These are phyloP conservation scores for Potamilus streckersoni DNA, from an alignment of 1,140 invertebrate species.

Conservation along the genomic window DNA sequence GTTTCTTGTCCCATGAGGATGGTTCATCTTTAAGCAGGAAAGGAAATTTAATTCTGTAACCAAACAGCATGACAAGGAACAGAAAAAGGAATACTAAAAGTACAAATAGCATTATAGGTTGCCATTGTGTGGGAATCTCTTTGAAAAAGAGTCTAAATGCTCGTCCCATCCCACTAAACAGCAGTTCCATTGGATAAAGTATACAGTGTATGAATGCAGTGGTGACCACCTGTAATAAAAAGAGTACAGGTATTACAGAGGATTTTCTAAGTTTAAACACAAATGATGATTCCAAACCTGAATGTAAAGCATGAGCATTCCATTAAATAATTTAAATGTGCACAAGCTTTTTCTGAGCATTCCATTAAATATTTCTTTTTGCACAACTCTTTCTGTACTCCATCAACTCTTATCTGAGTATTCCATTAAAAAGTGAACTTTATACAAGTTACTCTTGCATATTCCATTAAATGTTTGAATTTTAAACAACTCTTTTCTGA, in stretches of 20 bases:
- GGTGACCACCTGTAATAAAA: constrained; percentile 46
- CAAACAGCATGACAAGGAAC: constrained; percentile 40
- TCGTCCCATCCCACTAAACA: constrained; percentile 42
- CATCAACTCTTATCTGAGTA: no score
- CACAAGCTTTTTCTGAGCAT: no score
- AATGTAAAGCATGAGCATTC: no score
- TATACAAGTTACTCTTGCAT: no score
- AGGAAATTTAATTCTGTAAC: constrained; percentile 51
- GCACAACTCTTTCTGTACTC: no score
- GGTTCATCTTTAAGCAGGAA: constrained; percentile 54
- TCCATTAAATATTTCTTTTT: no score
- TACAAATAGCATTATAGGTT: constrained; percentile 49
- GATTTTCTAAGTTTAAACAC: neutral
- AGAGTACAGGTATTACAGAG: neutral
- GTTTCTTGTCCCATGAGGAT: no score
- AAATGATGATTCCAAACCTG: neutral
- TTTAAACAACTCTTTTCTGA: no score
- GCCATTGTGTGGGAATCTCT: constrained; percentile 59
- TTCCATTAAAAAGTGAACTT: no score
- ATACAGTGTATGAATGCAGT: constrained; percentile 47
- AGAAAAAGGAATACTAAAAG: constrained; percentile 33
- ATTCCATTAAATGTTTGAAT: no score
- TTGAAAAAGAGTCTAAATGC: constrained; percentile 47
- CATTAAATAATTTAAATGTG: no score
- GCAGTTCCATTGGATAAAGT: constrained; percentile 47